phyloP scores from a whole-genome alignment of 1,140 invertebrate genomes.

The Zophobas morio region DNA sequence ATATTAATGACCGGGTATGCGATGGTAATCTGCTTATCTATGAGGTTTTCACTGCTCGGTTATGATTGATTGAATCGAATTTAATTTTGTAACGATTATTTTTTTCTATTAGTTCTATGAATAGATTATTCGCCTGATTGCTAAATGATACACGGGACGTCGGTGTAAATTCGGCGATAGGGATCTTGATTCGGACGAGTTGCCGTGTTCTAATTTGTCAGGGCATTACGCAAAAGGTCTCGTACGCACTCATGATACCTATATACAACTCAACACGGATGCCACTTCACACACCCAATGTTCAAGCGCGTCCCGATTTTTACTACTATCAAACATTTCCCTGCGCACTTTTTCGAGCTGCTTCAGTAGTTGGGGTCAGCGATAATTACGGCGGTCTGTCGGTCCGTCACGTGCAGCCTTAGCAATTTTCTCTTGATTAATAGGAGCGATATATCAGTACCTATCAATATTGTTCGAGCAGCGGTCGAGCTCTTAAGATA shows the following conservation, averaged over 20 bases:
- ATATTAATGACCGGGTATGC: conserved; percentile 27
- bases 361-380: conserved; percentile 27
- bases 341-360: background rate
- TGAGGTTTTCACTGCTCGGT: background rate
- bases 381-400: conserved; percentile 29
- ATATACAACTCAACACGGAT: too few species aligned
- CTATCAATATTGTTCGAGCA: conserved; percentile 49
- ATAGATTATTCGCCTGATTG: conserved; percentile 28
- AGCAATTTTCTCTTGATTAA: conserved; percentile 50
- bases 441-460: conserved; percentile 49
- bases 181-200: conserved; percentile 7
- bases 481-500: conserved; percentile 32
- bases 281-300: too few species aligned
- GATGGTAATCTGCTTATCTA: conserved; percentile 32
- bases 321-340: too few species aligned
- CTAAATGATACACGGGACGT: conserved; percentile 36
- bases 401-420: conserved; percentile 35
- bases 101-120: background rate
- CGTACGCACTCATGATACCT: too few species aligned
- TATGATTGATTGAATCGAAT: conserved; percentile 39
- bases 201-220: too few species aligned
- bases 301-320: too few species aligned
- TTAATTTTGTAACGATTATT: conserved; percentile 33
- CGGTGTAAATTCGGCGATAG: conserved; percentile 29
- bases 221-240: too few species aligned